These are phyloP conservation scores for Camponotus fellah DNA, from an alignment of 2,888 invertebrate species.

Conservation along the genomic window DNA sequence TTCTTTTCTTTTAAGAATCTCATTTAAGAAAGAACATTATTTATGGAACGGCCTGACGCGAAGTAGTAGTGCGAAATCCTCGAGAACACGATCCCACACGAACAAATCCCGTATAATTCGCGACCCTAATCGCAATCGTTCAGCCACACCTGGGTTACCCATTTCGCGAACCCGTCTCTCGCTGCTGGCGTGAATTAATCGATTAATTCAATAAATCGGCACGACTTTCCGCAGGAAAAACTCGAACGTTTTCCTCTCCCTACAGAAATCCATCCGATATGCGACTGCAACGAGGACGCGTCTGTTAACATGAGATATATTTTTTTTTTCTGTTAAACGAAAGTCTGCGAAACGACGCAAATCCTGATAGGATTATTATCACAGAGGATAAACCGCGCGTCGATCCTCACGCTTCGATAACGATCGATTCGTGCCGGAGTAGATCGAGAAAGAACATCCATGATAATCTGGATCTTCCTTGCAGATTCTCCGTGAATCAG, in stretches of 20 bases:
- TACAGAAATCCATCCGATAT: slow-evolving; percentile 7
- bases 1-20: neutral
- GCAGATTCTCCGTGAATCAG: slow-evolving; percentile 4
- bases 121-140: slow-evolving; percentile 38
- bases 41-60: slow-evolving; percentile 47
- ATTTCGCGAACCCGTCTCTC: slow-evolving; percentile 21
- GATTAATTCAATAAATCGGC: slow-evolving; percentile 17
- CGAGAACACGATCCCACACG: slow-evolving; percentile 21
- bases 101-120: slow-evolving; percentile 45
- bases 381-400: slow-evolving; percentile 7
- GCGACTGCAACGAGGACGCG: slow-evolving; percentile 22
- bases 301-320: neutral
- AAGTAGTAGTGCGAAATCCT: slow-evolving; percentile 22
- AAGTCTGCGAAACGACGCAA: slow-evolving; percentile 32
- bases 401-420: slow-evolving; percentile 26
- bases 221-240: neutral
- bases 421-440: slow-evolving; percentile 17
- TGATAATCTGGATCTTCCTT: neutral
- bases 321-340: slow-evolving; percentile 1
- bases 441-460: slow-evolving; percentile 3
- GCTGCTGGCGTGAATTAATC: slow-evolving; percentile 19
- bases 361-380: slow-evolving; percentile 15
- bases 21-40: slow-evolving; percentile 43
- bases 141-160: slow-evolving; percentile 28
- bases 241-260: neutral